Conservation (phyloP, 2,797 vertebrate species). For the Gambelia wislizenii region DNA sequence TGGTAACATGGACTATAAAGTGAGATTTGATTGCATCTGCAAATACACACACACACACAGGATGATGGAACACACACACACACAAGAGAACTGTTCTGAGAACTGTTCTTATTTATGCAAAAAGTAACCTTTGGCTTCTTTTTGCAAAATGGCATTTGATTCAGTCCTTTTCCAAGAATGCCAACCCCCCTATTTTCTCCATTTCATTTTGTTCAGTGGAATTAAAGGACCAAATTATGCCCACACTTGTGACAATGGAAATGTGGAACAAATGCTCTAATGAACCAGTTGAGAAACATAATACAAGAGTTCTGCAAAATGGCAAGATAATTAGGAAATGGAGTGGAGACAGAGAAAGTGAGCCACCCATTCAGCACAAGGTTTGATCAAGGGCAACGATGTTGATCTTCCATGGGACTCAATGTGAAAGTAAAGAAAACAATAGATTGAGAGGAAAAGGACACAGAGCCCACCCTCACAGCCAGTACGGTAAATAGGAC, state of each 20-base stretch:
- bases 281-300: not conserved
- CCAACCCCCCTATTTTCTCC: constrained; percentile 28
- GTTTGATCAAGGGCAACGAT: constrained; percentile 55
- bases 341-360: constrained; percentile 22
- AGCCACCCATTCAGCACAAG: fast-evolving
- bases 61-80: not conserved
- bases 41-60: too few relatives aligned
- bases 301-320: constrained; percentile 8
- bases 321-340: constrained; percentile 58
- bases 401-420: constrained; percentile 59
- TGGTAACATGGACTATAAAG: not conserved
- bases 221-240: constrained; percentile 15
- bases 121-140: constrained; percentile 29
- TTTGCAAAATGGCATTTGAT: constrained; percentile 10
- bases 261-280: constrained; percentile 34
- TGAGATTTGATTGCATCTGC: not conserved
- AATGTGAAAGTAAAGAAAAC: constrained; percentile 53
- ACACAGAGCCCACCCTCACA: constrained; percentile 9
- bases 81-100: not conserved
- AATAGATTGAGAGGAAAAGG: constrained; percentile 51
- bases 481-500: constrained; percentile 30
- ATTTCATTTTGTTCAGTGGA: constrained; percentile 38
- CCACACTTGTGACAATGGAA: constrained; percentile 14
- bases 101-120: not conserved
- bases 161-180: not conserved